Evolutionary conservation across 2,888 invertebrate genomes (phyloP), one percentile per base, ranked within the genome.

Genomic region (Lasioglossum villosulum): DNA sequence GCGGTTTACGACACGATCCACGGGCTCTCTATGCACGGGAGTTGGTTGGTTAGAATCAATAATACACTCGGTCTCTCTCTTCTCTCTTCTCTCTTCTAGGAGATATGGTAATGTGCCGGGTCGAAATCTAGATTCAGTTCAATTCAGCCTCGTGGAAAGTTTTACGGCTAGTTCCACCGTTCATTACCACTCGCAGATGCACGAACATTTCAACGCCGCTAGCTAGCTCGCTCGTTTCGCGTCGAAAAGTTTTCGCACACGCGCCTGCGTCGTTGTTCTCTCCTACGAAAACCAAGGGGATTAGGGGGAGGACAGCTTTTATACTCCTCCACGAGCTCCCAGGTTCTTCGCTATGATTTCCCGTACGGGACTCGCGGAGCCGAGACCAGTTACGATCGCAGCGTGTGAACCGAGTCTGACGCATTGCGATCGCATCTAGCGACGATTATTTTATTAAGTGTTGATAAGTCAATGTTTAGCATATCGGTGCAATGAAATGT

Each of bases 121-220:
- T 82, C 75, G 80, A 89, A 83, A 89, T 89, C 88, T 86, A 83
- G 85, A 82, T 86, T 87, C 82, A 30, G 85, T 87, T 84, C 80
- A 83, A 85, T 84, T 85, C 83, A 83, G 63, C 81, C 73, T 68
- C 78, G 84, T 59, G 81, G 86, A 90, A 90, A 90, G 90, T 90
- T 90, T 72, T 71, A 73, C 75, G 84, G 78, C 78, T 74, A 88
- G 81, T 83, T 90, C 75, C 66, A 81, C 71, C 84, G 81, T 88
- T 85, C 90, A 80, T 90, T 88, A 84, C 88, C 84, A 30, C 80
- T 87, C 88, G 76, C 84, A 76, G 83, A 88, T 88, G 87, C 87
- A 87, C 75, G 83, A 90, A 88, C 82, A 80, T 88, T 90, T 81
- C 70, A 10, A 45, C 74, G 56, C 73, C 75, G 70, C 59, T 82